A percentile compares a stretch with the other conserved stretches of the same genome.
Conservation (phyloP, 2,113 vertebrate genomes). For the Leptocoma aspasia region DNA sequence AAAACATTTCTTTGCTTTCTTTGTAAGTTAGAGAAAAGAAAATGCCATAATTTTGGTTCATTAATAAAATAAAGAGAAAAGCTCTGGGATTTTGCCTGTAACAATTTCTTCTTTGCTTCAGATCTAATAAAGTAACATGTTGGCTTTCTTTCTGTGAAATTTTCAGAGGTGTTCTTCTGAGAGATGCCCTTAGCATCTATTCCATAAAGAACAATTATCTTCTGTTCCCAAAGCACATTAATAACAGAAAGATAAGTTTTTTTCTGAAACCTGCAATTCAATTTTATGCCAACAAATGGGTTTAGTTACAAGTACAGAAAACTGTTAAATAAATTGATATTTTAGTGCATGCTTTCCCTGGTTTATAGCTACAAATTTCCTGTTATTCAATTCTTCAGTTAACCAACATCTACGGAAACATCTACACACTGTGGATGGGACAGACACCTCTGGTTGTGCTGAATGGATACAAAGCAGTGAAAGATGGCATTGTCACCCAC, state of each 20-base stretch:
- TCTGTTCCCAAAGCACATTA: neutral
- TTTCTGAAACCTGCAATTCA: neutral
- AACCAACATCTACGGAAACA: conserved; percentile 14
- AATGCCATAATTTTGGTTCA: neutral
- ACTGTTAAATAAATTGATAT: neutral
- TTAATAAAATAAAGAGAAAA: neutral
- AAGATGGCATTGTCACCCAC: conserved; percentile 56
- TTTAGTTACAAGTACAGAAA: neutral
- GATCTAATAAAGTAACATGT: neutral
- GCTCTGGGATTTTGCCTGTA: neutral
- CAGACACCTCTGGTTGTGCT: conserved; percentile 53
- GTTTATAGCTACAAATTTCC: neutral
- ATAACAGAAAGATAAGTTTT: neutral
- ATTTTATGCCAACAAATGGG: rapidly evolving
- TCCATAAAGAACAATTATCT: neutral
- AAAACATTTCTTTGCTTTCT: neutral
- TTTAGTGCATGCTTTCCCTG: neutral
- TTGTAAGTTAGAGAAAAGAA: neutral
- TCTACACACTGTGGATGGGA: conserved; percentile 68
- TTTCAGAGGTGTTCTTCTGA: neutral
- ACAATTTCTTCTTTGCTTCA: neutral
- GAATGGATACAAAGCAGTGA: conserved; percentile 58
- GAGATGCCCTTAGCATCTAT: neutral
- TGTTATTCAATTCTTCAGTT: conserved; percentile 35
- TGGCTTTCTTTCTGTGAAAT: neutral